Evolutionary conservation across 2,888 invertebrate species (phyloP), one percentile per base, ranked within the genome.

Genomic region (Matsumyia berberina): DNA sequence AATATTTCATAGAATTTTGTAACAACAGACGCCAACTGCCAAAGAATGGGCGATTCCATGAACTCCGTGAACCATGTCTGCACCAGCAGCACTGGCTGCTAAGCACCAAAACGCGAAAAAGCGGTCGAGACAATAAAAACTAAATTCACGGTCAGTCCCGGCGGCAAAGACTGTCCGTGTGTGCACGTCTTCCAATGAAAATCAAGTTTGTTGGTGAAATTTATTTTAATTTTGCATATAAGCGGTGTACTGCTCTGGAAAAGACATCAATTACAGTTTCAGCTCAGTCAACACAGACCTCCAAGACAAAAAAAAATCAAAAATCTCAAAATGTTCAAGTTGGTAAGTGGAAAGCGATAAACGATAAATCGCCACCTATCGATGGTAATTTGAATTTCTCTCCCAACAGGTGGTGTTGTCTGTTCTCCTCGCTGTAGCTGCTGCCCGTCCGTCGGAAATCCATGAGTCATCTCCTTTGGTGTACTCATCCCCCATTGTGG

Each of bases 321-420:
- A 57, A 58, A 72, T 39, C 79, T 62, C 86, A 90, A 89, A 85
- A 90, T 90, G 90, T 90, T 90, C 88, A 90, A 90, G 88, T 89
- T 90, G 89, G 90, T 90, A 83, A 88, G 89, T 87, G 11, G 4
- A 29, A 17, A 17, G 1, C 29, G 17, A 1, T 0, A 0, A 24
- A 6, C n/a, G 24, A 24, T 24, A 24, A 24, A 4, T 24, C 24
- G 24, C 24, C 24, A 24, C 0, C 37, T 3, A 24, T 2, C 66
- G 11, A 53, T 49, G 1, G 4, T 49, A 11, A 29, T 15, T 53
- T 4, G 17, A 8, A 31, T 31, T 39, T 37, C 86, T 37, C 86
- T 55, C 15, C 77, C 85, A 70, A 7, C 49, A 90, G 89, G 89
- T 90, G 89, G 89, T 90, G 88, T 89, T 90, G 89, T 90, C 87